A percentile compares a stretch with the other conserved stretches of the same genome.
These are phyloP conservation scores for Larimichthys crocea DNA, from an alignment of 2,113 vertebrate species.

Conservation along the genomic window DNA sequence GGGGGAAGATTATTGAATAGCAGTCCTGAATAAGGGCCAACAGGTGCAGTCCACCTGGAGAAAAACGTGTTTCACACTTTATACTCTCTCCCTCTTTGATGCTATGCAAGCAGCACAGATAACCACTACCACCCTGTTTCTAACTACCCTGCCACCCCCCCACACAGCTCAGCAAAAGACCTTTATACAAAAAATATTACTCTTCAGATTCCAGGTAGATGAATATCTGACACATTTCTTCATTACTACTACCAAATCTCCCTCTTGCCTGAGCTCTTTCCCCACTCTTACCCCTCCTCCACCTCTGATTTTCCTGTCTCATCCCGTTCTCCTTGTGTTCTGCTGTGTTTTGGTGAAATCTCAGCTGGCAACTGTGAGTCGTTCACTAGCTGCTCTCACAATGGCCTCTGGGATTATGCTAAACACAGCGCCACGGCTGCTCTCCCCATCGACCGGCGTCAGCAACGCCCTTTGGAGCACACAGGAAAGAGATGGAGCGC, in stretches of 20 bases:
- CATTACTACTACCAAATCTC: constrained; percentile 21
- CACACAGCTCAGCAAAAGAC: not conserved
- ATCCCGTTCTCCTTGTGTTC: constrained; percentile 73
- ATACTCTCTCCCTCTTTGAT: constrained; percentile 56
- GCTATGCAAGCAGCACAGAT: constrained; percentile 35
- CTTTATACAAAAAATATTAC: not conserved
- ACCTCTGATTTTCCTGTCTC: constrained; percentile 55
- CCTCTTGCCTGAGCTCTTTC: constrained; percentile 21
- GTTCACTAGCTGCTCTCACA: constrained; percentile 91
- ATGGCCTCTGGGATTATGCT: constrained; percentile 98
- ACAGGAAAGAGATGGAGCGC: constrained; percentile 71
- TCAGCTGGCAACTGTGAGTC: constrained; percentile 99
- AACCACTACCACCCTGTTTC: constrained; percentile 11
- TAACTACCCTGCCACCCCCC: not conserved
- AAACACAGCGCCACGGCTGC: constrained; percentile 91
- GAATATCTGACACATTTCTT: constrained; percentile 43
- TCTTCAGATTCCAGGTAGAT: constrained; percentile 14
- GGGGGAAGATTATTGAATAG: constrained; percentile 40
- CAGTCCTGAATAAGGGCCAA: constrained; percentile 58
- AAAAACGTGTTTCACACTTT: constrained; percentile 52
- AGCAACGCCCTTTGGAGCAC: constrained; percentile 74
- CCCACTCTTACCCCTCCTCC: constrained; percentile 48
- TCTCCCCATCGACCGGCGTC: constrained; percentile 79
- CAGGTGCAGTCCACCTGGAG: constrained; percentile 75
- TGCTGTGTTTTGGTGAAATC: constrained; percentile 97